Percentiles rank a stretch among this genome's conserved stretches.
phyloP scores from a whole-genome alignment of 2,797 vertebrate genomes.

The Gymnodraco acuticeps region DNA sequence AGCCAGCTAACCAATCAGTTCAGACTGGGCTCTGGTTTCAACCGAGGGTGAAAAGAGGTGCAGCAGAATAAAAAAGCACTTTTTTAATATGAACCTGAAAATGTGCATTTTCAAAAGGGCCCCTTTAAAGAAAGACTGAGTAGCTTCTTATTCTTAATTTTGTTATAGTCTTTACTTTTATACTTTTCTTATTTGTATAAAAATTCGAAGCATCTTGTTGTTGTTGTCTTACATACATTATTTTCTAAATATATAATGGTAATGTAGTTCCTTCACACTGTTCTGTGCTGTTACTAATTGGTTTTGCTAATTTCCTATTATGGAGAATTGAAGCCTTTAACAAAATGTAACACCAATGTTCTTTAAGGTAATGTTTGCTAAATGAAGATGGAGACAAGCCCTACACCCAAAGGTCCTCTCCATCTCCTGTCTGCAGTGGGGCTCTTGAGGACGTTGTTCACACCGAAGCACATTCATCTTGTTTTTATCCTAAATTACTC shows the following conservation, averaged over 20 bases:
- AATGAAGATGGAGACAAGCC: constrained; percentile 63
- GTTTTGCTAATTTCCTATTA: constrained; percentile 14
- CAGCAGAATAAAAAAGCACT: too few relatives aligned
- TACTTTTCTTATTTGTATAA: neutral
- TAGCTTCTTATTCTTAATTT: neutral
- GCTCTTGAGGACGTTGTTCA: constrained; percentile 66
- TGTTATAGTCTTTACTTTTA: neutral
- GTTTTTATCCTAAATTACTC: constrained; percentile 79
- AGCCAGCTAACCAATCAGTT: too few relatives aligned
- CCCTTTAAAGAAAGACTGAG: neutral
- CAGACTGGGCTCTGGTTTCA: too few relatives aligned
- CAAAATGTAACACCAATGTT: constrained; percentile 36
- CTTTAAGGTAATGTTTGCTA: constrained; percentile 49
- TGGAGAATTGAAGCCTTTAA: constrained; percentile 15
- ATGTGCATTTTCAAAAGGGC: too few relatives aligned
- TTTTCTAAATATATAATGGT: neutral
- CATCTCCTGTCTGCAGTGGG: constrained; percentile 50
- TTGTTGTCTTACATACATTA: neutral
- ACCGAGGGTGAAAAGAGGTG: too few relatives aligned
- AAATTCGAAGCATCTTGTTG: neutral
- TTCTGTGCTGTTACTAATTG: constrained; percentile 11
- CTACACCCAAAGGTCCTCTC: constrained; percentile 53
- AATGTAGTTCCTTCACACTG: constrained; percentile 18
- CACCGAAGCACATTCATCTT: constrained; percentile 75
- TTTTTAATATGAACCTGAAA: too few relatives aligned